Evolutionary conservation across 2,888 invertebrate species (phyloP), one percentile per base, ranked within the genome.

Genomic region (Eremobia ochroleuca): DNA sequence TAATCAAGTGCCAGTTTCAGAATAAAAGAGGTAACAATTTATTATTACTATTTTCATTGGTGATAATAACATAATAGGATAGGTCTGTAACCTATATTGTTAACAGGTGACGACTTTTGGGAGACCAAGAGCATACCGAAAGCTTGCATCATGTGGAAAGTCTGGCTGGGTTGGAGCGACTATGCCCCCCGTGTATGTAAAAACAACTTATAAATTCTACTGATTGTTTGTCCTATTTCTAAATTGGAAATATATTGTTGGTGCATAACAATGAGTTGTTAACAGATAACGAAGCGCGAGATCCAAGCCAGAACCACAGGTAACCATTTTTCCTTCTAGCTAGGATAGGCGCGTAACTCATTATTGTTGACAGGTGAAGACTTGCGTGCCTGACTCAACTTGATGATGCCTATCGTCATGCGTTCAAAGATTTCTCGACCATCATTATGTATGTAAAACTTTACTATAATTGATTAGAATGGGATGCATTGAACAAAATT

Each of bases 291-390:
- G 34, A 64, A 52, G 64, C 40, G 21, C 64, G 21, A 40, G 11
- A 46, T 61, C 21, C 68, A 72, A 73, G 31, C 59, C 49, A 59
- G 28, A 55, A 25, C 62, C 34, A n/a, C 55, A 76, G 72, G 82
- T 82, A 76, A 66, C 28, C 13, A 31, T 68, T 28, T 55, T 40
- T 49, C 25, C 46, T 70, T 28, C 2, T n/a, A 37, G 9, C 43
- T 68, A 72, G 71, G 71, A 58, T 85, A 82, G 59, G 37, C 46
- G 75, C 71, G 68, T 82, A 81, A 85, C 43, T 18, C 46, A 49
- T 61, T 73, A 65, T 72, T 85, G 76, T 85, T 58, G 59, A 82
- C 85, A 85, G 85, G 43, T 81, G 59, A 76, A 40, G 64, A 31
- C 37, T 46, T 64, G 31, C 28, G 52, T 34, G 49, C 40, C 66